Base-by-base conservation (phyloP, 2,113 vertebrate species). In the Nothobranchius furzeri region DNA sequence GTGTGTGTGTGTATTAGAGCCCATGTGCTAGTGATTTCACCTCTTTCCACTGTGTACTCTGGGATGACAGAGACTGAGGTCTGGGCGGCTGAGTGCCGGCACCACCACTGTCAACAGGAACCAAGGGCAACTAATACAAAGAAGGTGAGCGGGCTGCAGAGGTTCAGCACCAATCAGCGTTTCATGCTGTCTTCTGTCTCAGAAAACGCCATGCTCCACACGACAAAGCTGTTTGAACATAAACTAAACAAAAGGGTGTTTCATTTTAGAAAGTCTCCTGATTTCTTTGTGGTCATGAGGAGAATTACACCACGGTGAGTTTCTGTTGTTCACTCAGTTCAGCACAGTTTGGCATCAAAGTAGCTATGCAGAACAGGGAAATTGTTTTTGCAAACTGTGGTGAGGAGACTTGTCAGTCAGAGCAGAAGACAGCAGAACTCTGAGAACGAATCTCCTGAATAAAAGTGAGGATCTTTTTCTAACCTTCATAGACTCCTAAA, bases 21-120 rank as follows among this genome's bases (percentile, higher is more conserved):
- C 81, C 90, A 92, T 90, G 84, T 93, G 91, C 84, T 73, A 89
- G 90, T 91, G 87, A 91, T 92, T 92, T 91, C 54, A 45, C 43
- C 63, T 0, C 37, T 67, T 71, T 78, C 60, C 77, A 81, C 53
- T 80, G 82, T 84, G 73, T 76, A 78, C 8, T 50, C 63, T 77
- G 70, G 73, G 71, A 62, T 75, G 76, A 88, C 82, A 86, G 71
- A 72, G 59, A 82, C 81, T 78, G 82, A 85, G 77, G 75, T 85
- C 79, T 85, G 57, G 72, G 62, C 65, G 61, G 64, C 76, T 52
- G 37, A 52, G 60, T 78, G 60, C 70, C 45, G 50, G 74, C 82
- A 75, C 69, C 70, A 37, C 58, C 76, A 46, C 65, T 78, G 82
- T 89, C 87, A 83, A 76, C 81, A 63, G 60, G 60, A 64, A 70